These are phyloP conservation scores for Erannis defoliaria DNA, from an alignment of 2,888 invertebrate genomes.

Conservation along the genomic window DNA sequence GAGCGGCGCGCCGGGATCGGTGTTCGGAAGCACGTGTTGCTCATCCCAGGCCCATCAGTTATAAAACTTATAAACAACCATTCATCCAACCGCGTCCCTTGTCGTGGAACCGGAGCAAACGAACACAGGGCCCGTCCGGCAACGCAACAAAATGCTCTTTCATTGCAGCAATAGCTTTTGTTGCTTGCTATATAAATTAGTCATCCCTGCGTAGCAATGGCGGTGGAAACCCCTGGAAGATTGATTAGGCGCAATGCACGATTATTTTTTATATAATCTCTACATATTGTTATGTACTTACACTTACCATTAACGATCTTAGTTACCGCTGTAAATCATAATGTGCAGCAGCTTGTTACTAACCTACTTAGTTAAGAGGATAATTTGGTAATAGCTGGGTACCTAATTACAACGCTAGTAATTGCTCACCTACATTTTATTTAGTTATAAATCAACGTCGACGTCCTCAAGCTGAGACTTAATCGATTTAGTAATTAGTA, in stretches of 20 bases:
- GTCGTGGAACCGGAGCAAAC: slow-evolving; percentile 13
- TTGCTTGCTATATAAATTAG: slow-evolving; percentile 30
- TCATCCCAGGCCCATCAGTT: slow-evolving; percentile 59
- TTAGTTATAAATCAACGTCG: slow-evolving; percentile 18
- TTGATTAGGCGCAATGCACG: slow-evolving; percentile 2
- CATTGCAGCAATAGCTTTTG: slow-evolving; percentile 28
- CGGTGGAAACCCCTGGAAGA: slow-evolving; percentile 11
- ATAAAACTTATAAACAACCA: slow-evolving; percentile 51
- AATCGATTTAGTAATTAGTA: slow-evolving; percentile 38
- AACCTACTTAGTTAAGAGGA: slow-evolving; percentile 10
- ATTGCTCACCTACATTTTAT: slow-evolving; percentile 25
- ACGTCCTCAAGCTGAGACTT: slow-evolving; percentile 31
- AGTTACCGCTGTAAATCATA: background rate
- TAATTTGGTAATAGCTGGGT: slow-evolving; percentile 12
- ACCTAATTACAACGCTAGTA: slow-evolving; percentile 17
- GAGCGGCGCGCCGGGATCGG: slow-evolving; percentile 60
- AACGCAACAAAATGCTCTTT: slow-evolving; percentile 24
- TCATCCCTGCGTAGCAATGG: slow-evolving; percentile 19
- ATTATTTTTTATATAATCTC: background rate
- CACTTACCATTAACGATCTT: background rate
- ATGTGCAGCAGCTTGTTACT: background rate
- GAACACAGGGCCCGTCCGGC: slow-evolving; percentile 15
- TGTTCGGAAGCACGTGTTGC: slow-evolving; percentile 75
- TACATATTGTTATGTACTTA: background rate
- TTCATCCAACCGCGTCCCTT: slow-evolving; percentile 42